These are phyloP conservation scores for Bombus pascuorum DNA, from an alignment of 1,140 invertebrate genomes.

Conservation along the genomic window DNA sequence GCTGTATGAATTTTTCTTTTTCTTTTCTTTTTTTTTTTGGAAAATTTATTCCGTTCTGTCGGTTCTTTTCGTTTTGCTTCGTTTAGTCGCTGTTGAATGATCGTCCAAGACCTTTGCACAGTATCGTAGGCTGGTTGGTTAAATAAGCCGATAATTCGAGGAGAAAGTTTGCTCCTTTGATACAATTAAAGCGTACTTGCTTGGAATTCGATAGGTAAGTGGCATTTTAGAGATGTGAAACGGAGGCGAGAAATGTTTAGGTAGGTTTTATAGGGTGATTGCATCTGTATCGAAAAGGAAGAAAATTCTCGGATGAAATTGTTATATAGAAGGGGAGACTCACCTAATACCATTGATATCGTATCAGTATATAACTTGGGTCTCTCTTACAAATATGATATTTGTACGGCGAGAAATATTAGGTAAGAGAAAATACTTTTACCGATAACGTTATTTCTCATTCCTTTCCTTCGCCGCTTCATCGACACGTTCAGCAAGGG, in stretches of 20 bases:
- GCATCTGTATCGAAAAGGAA: neutral
- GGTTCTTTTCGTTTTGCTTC: too few relatives aligned
- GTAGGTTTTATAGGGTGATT: neutral
- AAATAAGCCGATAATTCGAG: neutral
- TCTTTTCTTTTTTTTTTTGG: too few relatives aligned
- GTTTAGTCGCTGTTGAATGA: neutral
- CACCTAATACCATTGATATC: neutral
- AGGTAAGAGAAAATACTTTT: neutral
- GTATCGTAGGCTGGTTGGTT: neutral
- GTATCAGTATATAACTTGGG: neutral
- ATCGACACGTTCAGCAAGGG: neutral
- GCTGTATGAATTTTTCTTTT: too few relatives aligned
- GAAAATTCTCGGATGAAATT: neutral
- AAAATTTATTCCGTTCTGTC: too few relatives aligned
- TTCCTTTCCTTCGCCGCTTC: neutral
- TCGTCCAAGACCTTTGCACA: neutral
- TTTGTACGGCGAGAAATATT: neutral
- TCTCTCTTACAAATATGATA: neutral
- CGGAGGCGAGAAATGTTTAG: neutral
- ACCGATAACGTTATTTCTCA: neutral
- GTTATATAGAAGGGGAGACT: neutral
- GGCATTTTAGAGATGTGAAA: neutral
- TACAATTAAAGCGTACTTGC: neutral
- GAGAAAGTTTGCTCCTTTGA: neutral
- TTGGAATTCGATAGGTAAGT: neutral